Evolutionary conservation across 2,888 invertebrate species (phyloP).

Genomic region (Dioctria rufipes): DNA sequence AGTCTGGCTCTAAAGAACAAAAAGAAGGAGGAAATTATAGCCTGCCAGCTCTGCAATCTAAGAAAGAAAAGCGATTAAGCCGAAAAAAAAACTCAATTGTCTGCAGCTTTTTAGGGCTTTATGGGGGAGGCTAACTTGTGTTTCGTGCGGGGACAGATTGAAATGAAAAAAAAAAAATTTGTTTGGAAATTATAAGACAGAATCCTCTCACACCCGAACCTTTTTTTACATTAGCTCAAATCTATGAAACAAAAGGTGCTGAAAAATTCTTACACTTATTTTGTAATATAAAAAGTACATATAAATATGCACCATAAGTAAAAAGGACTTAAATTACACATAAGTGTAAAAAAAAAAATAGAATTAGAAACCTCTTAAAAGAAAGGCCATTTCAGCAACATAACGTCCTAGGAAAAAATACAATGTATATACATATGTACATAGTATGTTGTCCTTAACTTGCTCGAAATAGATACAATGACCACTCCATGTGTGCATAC

Average conservation of each 20-base stretch:
- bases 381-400: too few relatives aligned
- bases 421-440: too few relatives aligned
- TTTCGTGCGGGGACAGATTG: constrained; percentile 86
- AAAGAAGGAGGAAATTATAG: not conserved
- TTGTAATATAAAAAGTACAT: constrained; percentile 79
- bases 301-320: too few relatives aligned
- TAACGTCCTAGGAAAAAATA: too few relatives aligned
- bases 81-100: constrained; percentile 72
- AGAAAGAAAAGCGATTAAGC: not conserved
- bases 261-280: constrained; percentile 89
- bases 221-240: constrained; percentile 89
- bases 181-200: constrained; percentile 92
- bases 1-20: too few relatives aligned
- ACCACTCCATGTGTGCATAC: too few relatives aligned
- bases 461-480: too few relatives aligned
- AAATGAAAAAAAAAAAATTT: constrained; percentile 90
- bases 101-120: constrained; percentile 82
- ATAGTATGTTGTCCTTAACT: too few relatives aligned
- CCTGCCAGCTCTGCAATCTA: not conserved
- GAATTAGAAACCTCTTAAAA: too few relatives aligned
- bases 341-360: too few relatives aligned
- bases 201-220: constrained; percentile 91
- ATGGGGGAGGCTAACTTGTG: constrained; percentile 97
- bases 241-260: constrained; percentile 85
- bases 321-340: too few relatives aligned